Evolutionary conservation across 53 echinoderm and acorn worm genomes (phyloP).

Genomic region (Pentamera pediparva): DNA sequence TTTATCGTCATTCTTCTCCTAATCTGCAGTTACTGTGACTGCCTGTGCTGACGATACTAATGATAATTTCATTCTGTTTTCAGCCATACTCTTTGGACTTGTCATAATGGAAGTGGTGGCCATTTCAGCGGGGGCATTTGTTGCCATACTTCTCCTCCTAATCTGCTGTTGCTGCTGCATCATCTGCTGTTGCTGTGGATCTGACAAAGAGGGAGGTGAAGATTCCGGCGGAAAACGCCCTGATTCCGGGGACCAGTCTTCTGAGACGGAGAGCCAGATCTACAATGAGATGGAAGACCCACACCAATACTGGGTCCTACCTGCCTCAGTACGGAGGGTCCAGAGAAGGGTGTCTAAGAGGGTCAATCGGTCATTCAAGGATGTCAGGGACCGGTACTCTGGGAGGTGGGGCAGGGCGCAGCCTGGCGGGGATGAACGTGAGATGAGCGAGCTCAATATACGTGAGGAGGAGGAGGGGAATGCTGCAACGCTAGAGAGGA

Average conservation of each 20-base stretch:
- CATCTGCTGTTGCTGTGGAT: background rate
- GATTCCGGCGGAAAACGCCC: background rate
- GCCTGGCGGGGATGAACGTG: background rate
- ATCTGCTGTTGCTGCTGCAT: background rate
- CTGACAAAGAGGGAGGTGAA: background rate
- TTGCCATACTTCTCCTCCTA: background rate
- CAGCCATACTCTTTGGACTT: background rate
- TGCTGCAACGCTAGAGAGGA: too few relatives aligned
- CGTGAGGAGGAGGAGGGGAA: too few relatives aligned
- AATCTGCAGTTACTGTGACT: too few relatives aligned
- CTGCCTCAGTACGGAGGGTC: background rate
- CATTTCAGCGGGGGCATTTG: background rate
- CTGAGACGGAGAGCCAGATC: conserved; percentile 9
- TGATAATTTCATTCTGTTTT: background rate
- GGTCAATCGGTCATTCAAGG: background rate
- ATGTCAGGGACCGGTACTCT: background rate
- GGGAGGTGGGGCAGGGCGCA: background rate
- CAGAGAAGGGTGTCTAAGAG: background rate
- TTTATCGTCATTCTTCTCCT: background rate
- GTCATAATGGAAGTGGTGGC: background rate
- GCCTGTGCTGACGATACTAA: too few relatives aligned
- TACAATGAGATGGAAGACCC: background rate
- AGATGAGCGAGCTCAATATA: too few relatives aligned
- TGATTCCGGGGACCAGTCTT: background rate
- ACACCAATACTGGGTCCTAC: conserved; percentile 14